Base-by-base conservation (phyloP, 2,888 invertebrate genomes). In the Idaea straminata region DNA sequence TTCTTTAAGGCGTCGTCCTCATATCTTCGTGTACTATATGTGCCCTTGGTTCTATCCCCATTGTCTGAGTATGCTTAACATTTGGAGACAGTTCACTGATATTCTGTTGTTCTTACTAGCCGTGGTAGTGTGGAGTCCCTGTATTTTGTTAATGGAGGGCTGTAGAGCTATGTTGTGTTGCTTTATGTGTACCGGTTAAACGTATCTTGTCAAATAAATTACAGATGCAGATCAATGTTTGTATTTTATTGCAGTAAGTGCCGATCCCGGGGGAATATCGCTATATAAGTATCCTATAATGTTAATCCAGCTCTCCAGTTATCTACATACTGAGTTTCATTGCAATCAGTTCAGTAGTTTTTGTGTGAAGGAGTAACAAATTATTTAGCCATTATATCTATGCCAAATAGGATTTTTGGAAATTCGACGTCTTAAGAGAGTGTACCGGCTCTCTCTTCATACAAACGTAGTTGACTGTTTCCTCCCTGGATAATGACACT, bases 21-120 rank as follows among this genome's bases (percentile, higher is more conserved):
- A 68, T 70, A 64, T 84, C 13, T 68, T 66, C 7, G 57, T 86
- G 15, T 86, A 84, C 64, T 75, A 78, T 59, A 69, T 64, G 61
- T 85, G 82, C 35, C 85, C 86, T 0, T 78, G 81, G 82, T 83
- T 87, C 69, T 86, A 86, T 66, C 85, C 84, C 13, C 84, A 85
- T 64, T 85, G 79, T 62, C 57, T 85, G 5, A 76, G 74, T 66
- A 65, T 84, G 47, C 58, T 85, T 1, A 73, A 63, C 4, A 35
- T 80, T 4, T 83, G 80, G 77, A 82, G 74, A 62, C 82, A 86
- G 62, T 76, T 84, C 15, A 74, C 74, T 5, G 79, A 87, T 67
- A 61, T 85, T 34, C 3, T 81, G 15, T 64, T 87, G 15, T 85
- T 84, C 61, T 60, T 86, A 59, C 67, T 84, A 57, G 87, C 87